These are phyloP conservation scores for Rhinogobius similis DNA, from an alignment of 2,113 vertebrate species.

Conservation along the genomic window DNA sequence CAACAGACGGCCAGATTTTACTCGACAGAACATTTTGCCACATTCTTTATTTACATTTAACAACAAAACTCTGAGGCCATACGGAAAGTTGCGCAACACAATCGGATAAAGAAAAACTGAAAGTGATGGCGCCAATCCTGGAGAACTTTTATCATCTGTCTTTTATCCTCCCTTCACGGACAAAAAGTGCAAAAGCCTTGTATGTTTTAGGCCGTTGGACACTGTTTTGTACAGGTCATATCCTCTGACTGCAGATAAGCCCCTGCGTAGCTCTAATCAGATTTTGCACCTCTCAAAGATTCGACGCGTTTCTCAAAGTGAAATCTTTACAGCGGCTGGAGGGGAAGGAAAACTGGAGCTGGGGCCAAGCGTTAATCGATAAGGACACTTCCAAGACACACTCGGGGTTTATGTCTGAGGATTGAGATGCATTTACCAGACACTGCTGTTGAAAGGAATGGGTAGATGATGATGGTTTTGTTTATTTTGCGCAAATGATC, in stretches of 20 bases:
- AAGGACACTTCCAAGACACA: constrained; percentile 3
- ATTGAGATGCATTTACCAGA: neutral
- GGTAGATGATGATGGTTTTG: neutral
- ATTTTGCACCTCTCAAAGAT: constrained; percentile 37
- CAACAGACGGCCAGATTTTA: neutral
- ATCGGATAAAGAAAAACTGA: neutral
- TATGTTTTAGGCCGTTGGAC: neutral
- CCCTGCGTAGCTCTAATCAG: constrained; percentile 18
- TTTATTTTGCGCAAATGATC: no score
- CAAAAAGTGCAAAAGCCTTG: neutral
- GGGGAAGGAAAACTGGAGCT: neutral
- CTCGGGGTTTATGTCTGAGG: neutral
- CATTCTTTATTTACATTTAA: neutral
- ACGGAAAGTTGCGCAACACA: neutral
- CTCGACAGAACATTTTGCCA: neutral
- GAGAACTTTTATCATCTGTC: neutral
- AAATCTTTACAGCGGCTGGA: neutral
- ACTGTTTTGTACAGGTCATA: neutral
- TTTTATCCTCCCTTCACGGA: neutral
- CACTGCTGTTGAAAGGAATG: neutral
- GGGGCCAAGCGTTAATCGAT: constrained; percentile 3
- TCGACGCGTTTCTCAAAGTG: neutral
- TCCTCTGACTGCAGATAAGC: constrained; percentile 14
- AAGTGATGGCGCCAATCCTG: neutral
- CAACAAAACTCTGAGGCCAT: neutral